A percentile compares a stretch with the other conserved stretches of the same genome.
Evolutionary conservation across 2,888 invertebrate species (phyloP).

Genomic region (Sminthurides aquaticus): DNA sequence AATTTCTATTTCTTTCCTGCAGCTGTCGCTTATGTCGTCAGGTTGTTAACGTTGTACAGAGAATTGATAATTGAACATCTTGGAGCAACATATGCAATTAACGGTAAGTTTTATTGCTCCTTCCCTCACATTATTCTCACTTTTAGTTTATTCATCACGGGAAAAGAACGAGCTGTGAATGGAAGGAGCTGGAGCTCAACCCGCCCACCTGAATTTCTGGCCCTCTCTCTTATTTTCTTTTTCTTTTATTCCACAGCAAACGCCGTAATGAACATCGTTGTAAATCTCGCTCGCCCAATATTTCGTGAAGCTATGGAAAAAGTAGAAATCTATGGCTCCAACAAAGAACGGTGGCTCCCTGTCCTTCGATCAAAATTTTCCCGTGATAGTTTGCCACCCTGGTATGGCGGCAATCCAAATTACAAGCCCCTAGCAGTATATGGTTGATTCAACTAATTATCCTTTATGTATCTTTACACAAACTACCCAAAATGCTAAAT

Average conservation of each 20-base stretch:
- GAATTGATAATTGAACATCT: conserved; percentile 1
- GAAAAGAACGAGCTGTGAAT: not conserved
- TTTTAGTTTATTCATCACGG: not conserved
- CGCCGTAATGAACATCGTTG: not conserved
- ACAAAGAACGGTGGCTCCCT: not conserved
- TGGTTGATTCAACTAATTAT: not conserved
- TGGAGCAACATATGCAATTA: not conserved
- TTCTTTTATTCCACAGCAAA: not conserved
- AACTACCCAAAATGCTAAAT: not conserved
- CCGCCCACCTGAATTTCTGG: too few relatives aligned
- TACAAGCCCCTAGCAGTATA: not conserved
- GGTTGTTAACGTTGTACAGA: not conserved
- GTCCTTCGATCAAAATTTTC: not conserved
- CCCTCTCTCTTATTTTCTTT: too few relatives aligned
- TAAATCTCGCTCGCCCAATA: not conserved
- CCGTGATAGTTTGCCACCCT: not conserved
- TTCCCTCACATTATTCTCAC: too few relatives aligned
- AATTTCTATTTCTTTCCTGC: not conserved
- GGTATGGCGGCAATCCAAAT: conserved; percentile 1
- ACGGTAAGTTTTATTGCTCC: not conserved
- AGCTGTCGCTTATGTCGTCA: not conserved
- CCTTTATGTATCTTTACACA: not conserved
- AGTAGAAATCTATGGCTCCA: conserved; percentile 7
- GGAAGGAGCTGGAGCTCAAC: too few relatives aligned
- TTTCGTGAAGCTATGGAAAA: not conserved